phyloP scores from a whole-genome alignment of 2,888 invertebrate species.

The Saturnia pavonia region DNA sequence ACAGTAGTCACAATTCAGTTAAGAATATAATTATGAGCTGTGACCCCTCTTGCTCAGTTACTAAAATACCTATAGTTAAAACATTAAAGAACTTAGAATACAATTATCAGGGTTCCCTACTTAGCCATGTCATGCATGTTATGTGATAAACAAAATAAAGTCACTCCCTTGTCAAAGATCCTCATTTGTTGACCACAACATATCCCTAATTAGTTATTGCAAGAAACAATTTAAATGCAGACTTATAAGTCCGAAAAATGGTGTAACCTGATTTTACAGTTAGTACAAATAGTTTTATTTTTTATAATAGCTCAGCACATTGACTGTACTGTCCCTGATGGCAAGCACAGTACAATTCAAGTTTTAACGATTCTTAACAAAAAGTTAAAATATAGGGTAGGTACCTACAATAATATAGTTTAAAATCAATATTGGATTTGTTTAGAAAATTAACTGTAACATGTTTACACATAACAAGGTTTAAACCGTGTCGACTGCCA shows the following conservation, averaged over 20 bases:
- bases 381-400: background rate
- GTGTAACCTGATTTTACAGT: background rate
- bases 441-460: background rate
- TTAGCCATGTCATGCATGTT: too few species aligned
- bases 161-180: background rate
- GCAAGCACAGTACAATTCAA: too few species aligned
- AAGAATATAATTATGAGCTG: too few species aligned
- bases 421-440: background rate
- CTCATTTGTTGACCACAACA: background rate
- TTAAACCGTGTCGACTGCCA: conserved; percentile 49
- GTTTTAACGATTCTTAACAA: too few species aligned
- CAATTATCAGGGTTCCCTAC: too few species aligned
- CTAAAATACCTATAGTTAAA: too few species aligned
- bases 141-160: background rate
- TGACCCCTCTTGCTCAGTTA: too few species aligned
- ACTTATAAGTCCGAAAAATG: background rate
- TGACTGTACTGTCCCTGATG: too few species aligned
- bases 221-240: background rate
- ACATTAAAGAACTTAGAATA: too few species aligned
- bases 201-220: background rate
- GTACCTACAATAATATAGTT: background rate
- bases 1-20: too few species aligned
- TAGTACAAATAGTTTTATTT: too few species aligned
- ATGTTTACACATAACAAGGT: conserved; percentile 15
- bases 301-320: too few species aligned